Evolutionary conservation across 2,113 vertebrate genomes (phyloP).

Genomic region (Tiliqua scincoides): DNA sequence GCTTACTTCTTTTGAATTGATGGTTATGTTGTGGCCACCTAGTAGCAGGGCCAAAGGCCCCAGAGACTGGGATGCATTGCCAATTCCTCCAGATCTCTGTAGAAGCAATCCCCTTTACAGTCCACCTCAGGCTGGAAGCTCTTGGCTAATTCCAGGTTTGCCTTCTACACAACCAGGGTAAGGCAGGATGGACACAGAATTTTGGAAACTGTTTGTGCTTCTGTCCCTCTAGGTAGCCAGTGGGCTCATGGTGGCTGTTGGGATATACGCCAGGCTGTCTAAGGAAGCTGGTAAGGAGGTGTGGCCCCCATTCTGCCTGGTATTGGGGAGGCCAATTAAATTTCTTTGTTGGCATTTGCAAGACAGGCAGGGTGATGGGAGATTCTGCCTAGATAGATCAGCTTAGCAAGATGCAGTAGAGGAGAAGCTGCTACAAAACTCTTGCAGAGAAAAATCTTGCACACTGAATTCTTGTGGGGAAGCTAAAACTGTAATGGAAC

Average conservation of each 20-base stretch:
- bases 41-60: too few relatives aligned
- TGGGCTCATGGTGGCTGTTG: conserved; percentile 77
- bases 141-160: background rate
- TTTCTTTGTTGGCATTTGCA: too few relatives aligned
- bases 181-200: background rate
- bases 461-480: too few relatives aligned
- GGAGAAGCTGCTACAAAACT: too few relatives aligned
- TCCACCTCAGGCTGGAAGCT: background rate
- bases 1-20: too few relatives aligned
- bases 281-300: conserved; percentile 78
- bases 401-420: too few relatives aligned
- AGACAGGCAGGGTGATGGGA: background rate
- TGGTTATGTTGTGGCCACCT: too few relatives aligned
- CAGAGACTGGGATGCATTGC: background rate
- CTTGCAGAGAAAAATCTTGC: too few relatives aligned
- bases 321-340: background rate
- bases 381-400: background rate
- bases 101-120: too few relatives aligned
- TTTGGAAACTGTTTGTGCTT: background rate
- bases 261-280: conserved; percentile 81
- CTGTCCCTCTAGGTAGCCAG: conserved; percentile 77
- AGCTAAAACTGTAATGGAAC: too few relatives aligned
- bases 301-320: background rate
- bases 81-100: background rate
- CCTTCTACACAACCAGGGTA: background rate